Conservation (phyloP, 1,140 invertebrate genomes). For the Bombus balteatus region DNA sequence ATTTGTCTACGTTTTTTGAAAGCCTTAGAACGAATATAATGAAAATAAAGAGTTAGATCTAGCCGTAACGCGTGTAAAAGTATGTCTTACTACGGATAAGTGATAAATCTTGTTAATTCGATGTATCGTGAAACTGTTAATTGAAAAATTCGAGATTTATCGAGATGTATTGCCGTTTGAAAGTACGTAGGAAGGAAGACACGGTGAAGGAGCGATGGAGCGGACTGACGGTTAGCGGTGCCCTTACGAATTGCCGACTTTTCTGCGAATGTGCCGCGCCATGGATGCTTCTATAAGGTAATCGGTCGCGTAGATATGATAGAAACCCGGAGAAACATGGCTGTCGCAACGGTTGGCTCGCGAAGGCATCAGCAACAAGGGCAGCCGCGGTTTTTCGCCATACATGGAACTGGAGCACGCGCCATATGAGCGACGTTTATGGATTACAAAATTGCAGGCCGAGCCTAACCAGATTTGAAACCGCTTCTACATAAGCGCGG, state of each 20-base stretch:
- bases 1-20: no score
- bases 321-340: slow-evolving; percentile 55
- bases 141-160: no score
- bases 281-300: slow-evolving; percentile 40
- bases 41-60: no score
- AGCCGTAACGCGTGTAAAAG: no score
- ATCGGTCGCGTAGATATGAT: slow-evolving; percentile 35
- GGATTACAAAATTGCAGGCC: slow-evolving; percentile 76
- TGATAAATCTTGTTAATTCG: no score
- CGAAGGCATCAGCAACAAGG: slow-evolving; percentile 72
- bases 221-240: background rate
- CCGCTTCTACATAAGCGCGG: slow-evolving; percentile 67
- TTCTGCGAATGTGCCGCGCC: slow-evolving; percentile 8
- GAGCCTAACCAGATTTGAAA: slow-evolving; percentile 70
- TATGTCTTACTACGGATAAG: no score
- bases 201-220: background rate
- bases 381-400: slow-evolving; percentile 74
- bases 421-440: slow-evolving; percentile 72
- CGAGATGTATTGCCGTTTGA: no score
- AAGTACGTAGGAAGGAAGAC: background rate
- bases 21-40: no score
- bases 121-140: no score
- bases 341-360: slow-evolving; percentile 55
- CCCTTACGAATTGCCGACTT: slow-evolving; percentile 7
- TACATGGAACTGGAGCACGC: slow-evolving; percentile 79